Base-by-base conservation (phyloP, 2,797 vertebrate species). In the Ptychobarbus kaznakovi region DNA sequence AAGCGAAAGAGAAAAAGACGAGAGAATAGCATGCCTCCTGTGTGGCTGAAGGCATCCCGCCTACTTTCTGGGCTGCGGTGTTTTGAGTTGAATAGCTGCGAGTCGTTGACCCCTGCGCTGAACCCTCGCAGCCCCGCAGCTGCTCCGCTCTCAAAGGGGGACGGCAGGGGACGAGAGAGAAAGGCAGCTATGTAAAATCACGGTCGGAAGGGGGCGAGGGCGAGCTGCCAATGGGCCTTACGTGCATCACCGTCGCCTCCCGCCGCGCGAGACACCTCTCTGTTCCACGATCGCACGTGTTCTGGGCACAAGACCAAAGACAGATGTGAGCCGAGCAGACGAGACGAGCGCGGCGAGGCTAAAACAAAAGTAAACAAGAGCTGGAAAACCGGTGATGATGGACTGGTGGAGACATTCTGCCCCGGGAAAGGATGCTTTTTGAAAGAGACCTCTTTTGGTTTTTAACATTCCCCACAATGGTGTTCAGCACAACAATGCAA, bases 71-170 rank as follows among this genome's bases (percentile, higher is more conserved):
- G 25, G 69, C 58, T 13, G 42, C 51, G 6, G 61, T 5, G 15
- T 69, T 32, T 83, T 46, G 46, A 86, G 81, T 25, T 77, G 85
- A 82, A 83, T 86, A 87, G 85, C 76, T 73, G 73, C 4, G 68
- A 88, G 83, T 65, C 53, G 66, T 51, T 88, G 86, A 90, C 89
- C 87, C 84, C 80, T 81, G 83, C 18, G 51, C 76, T 79, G 32
- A 81, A 72, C 61, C 22, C 84, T 38, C 68, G 42, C 83, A 87
- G 80, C 22, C 81, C 28, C 79, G 35, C 86, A 63, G 76, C 53
- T 84, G n/a, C 44, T 82, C 20, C 49, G 28, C 20, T 9, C 42
- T 8, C 44, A 9, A 66, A 46, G 28, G 44, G 49, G 38, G 53
- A 8, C 53, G 3, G 53, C 53, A 22, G 53, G 56, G 38, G 11